A percentile compares a stretch with the other conserved stretches of the same genome.
Conservation (phyloP, 2,888 invertebrate species). For the Griposia aprilina region DNA sequence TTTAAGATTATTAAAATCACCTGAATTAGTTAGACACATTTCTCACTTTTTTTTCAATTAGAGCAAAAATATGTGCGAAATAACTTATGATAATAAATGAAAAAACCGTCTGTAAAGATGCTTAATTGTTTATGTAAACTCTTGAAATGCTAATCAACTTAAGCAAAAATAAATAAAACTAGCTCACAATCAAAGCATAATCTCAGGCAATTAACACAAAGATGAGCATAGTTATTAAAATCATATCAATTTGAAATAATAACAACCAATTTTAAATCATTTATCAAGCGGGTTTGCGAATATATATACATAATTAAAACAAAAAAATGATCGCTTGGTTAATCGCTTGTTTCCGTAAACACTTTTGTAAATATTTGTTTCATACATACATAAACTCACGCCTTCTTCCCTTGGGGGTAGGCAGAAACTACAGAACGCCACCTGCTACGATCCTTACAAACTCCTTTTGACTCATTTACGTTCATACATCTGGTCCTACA, state of each 20-base stretch:
- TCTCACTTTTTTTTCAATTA: too few species aligned
- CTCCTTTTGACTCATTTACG: too few species aligned
- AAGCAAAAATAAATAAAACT: not conserved
- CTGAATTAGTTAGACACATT: too few species aligned
- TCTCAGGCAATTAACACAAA: conserved; percentile 16
- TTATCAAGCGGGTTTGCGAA: not conserved
- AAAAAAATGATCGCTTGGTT: conserved; percentile 7
- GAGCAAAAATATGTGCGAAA: too few species aligned
- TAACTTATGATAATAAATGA: too few species aligned
- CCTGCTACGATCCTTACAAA: too few species aligned
- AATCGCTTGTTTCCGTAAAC: conserved; percentile 44
- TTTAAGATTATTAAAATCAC: too few species aligned
- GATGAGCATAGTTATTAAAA: conserved; percentile 18
- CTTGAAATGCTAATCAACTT: not conserved
- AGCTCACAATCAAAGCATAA: not conserved
- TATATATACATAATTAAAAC: not conserved
- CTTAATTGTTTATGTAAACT: not conserved
- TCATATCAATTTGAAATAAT: conserved; percentile 30
- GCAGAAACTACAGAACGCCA: too few species aligned
- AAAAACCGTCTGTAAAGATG: not conserved
- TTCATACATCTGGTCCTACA: too few species aligned
- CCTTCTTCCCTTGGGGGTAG: too few species aligned
- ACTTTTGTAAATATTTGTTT: conserved; percentile 32
- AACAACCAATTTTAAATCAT: not conserved
- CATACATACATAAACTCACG: too few species aligned